A percentile compares a stretch with the other conserved stretches of the same genome.
Evolutionary conservation across 1,140 invertebrate genomes (phyloP).

Genomic region (Drosophila subobscura): DNA sequence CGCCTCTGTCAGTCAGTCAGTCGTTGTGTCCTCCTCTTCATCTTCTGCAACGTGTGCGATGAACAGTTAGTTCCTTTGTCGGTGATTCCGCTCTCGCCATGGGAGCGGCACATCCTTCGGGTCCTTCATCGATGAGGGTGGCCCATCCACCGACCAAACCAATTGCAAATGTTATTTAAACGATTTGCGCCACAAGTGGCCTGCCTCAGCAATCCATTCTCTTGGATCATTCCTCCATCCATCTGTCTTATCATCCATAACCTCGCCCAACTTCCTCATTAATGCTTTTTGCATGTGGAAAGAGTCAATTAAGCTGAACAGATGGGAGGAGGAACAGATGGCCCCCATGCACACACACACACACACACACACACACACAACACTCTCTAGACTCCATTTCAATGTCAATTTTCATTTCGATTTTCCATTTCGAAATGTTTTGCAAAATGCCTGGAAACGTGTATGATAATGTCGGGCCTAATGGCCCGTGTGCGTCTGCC

Average conservation of each 20-base stretch:
- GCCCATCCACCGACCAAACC: constrained; percentile 38
- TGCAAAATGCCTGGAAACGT: constrained; percentile 48
- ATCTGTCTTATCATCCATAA: constrained; percentile 64
- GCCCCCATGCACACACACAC: constrained; percentile 31
- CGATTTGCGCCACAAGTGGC: constrained; percentile 73
- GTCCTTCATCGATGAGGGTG: constrained; percentile 57
- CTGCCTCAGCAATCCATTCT: constrained; percentile 25
- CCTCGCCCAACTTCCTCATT: constrained; percentile 42
- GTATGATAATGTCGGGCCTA: constrained; percentile 54
- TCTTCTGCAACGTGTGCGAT: constrained; percentile 73
- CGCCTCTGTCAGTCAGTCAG: constrained; percentile 59
- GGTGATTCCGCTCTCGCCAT: constrained; percentile 47
- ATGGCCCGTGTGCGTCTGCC: constrained; percentile 54
- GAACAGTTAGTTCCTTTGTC: constrained; percentile 80
- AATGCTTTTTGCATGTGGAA: constrained; percentile 52
- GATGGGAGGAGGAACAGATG: constrained; percentile 53
- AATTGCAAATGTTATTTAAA: constrained; percentile 69
- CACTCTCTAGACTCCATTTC: constrained; percentile 56
- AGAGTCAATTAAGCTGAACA: constrained; percentile 22
- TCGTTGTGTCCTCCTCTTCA: constrained; percentile 51
- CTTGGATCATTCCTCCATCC: constrained; percentile 25
- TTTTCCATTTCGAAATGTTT: constrained; percentile 43
- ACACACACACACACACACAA: constrained; percentile 10
- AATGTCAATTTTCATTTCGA: constrained; percentile 73
- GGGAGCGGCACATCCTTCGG: constrained; percentile 67